Percentiles rank a stretch among this genome's conserved stretches.
Evolutionary conservation across 1,140 invertebrate species (phyloP).

Genomic region (Dolichoris vasculosae): DNA sequence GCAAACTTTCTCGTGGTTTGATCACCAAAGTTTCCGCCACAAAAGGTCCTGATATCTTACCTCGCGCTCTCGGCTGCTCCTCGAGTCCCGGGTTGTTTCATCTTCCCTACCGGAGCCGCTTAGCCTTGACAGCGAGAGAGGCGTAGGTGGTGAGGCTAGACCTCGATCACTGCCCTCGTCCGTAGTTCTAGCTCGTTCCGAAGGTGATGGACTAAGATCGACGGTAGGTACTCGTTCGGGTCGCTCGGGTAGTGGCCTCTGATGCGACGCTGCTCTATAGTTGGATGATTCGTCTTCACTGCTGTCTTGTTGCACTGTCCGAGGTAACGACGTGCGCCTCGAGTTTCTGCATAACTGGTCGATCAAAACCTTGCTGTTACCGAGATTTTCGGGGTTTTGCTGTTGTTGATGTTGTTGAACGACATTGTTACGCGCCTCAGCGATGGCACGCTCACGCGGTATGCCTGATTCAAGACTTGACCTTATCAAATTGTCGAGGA

Average conservation of each 20-base stretch:
- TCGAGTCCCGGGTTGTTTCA: conserved; percentile 64
- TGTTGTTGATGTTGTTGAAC: conserved; percentile 56
- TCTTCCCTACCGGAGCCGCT: conserved; percentile 67
- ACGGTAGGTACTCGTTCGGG: conserved; percentile 72
- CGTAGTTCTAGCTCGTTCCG: conserved; percentile 61
- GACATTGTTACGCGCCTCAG: conserved; percentile 57
- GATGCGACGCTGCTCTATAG: conserved; percentile 60
- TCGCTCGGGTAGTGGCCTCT: conserved; percentile 64
- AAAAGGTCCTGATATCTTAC: conserved; percentile 35
- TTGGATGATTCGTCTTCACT: conserved; percentile 66
- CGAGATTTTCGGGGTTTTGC: conserved; percentile 61
- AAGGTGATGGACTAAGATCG: conserved; percentile 71
- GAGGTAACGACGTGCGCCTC: conserved; percentile 75
- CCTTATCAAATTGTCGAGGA: conserved; percentile 85
- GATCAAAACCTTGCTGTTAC: conserved; percentile 76
- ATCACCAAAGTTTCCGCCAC: neutral
- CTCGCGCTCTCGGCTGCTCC: conserved; percentile 67
- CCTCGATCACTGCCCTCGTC: conserved; percentile 68
- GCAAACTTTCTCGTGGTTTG: neutral
- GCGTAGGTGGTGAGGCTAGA: conserved; percentile 68
- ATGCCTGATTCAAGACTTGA: conserved; percentile 82
- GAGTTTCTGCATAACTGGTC: conserved; percentile 82
- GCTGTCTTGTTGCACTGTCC: conserved; percentile 69
- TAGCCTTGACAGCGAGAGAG: conserved; percentile 61
- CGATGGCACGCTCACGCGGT: conserved; percentile 64